These are phyloP conservation scores for Nematopogon swammerdamellus DNA, from an alignment of 2,888 invertebrate species.

Conservation along the genomic window DNA sequence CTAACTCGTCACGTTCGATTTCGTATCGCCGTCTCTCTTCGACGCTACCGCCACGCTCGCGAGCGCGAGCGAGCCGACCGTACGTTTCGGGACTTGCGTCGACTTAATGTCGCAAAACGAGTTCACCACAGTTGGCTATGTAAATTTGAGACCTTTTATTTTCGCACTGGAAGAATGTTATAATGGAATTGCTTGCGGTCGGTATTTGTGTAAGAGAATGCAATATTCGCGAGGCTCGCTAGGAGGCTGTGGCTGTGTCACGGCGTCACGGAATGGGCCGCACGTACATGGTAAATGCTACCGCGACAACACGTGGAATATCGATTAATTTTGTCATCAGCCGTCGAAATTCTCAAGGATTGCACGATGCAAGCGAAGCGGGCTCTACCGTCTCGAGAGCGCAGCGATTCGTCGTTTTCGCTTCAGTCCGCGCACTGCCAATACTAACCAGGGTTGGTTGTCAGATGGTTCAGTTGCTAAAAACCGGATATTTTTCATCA, in stretches of 20 bases:
- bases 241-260: background rate
- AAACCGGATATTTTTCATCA: no score
- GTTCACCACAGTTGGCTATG: constrained; percentile 30
- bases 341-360: background rate
- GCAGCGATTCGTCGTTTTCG: no score
- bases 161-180: constrained; percentile 29
- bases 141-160: constrained; percentile 41
- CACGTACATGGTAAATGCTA: constrained; percentile 25
- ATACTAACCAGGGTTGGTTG: no score
- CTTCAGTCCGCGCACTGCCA: no score
- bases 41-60: constrained; percentile 15
- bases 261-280: constrained; percentile 15
- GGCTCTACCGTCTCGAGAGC: no score
- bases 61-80: constrained; percentile 13
- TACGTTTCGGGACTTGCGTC: background rate
- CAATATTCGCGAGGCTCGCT: background rate
- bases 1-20: constrained; percentile 25
- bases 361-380: background rate
- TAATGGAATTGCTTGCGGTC: constrained; percentile 27
- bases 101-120: constrained; percentile 13
- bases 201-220: constrained; percentile 19
- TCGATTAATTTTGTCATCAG: constrained; percentile 26
- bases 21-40: constrained; percentile 24
- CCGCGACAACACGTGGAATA: constrained; percentile 18
- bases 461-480: no score